Percentiles rank a stretch among this genome's conserved stretches.
These are phyloP conservation scores for Mus spicilegus DNA, from an alignment of 2,113 vertebrate species.

Conservation along the genomic window DNA sequence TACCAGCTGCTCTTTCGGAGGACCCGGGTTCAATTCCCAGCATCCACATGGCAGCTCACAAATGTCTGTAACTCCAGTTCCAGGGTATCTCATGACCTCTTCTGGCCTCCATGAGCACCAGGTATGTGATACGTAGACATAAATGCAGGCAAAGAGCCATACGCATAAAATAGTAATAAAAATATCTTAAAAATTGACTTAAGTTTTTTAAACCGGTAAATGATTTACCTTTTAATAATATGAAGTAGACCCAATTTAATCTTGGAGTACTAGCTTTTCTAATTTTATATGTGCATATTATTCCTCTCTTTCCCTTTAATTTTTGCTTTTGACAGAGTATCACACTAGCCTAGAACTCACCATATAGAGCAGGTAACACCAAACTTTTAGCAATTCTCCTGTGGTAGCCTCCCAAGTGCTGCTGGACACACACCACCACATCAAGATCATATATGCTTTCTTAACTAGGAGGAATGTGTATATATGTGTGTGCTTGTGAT, in stretches of 20 bases:
- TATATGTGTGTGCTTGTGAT: not conserved
- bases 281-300: not conserved
- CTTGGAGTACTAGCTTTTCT: not conserved
- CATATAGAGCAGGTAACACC: not conserved
- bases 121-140: not conserved
- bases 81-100: not conserved
- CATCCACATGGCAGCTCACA: not conserved
- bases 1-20: not conserved
- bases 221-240: constrained; percentile 54
- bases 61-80: not conserved
- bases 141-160: not conserved
- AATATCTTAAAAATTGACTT: not conserved
- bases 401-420: not conserved
- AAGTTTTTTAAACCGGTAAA: constrained; percentile 44
- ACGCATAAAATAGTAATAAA: not conserved
- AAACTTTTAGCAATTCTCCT: not conserved
- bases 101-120: not conserved
- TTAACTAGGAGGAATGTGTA: not conserved
- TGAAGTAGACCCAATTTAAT: not conserved
- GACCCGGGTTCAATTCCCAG: not conserved
- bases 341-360: not conserved
- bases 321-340: not conserved
- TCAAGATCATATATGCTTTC: not conserved
- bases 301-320: not conserved
- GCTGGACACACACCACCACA: not conserved